Evolutionary conservation across 2,797 vertebrate genomes (phyloP), one percentile per base, ranked within the genome.

Genomic region (Pseudomugil gertrudae): DNA sequence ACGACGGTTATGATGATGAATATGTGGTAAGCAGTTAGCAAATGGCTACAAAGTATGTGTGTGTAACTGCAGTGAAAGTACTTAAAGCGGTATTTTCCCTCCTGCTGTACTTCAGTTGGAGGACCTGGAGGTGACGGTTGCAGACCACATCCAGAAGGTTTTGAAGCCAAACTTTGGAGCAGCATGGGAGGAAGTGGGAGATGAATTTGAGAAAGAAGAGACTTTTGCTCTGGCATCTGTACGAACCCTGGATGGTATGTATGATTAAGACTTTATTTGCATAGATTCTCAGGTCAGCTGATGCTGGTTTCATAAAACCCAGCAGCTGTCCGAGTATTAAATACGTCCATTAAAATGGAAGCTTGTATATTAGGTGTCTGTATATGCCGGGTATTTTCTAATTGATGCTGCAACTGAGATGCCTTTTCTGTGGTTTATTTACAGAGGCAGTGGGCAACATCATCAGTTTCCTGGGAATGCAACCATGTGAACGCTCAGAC

Each of bases 111-210:
- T 61, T 6, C 71, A 99, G 98, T 55, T 99, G 72, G 97, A 99
- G 90, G 98, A 99, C 40, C 87, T 99, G 57, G 98, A 99, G 80
- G 95, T 99, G 68, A 96, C 95, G 0, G 92, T 99, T 2, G 95
- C 96, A 0, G 97, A 99, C 73, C 98, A 99, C 77, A 96, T 99
- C 71, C 98, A 98, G 90, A 99, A 97, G 74, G 94, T 98, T 36
- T 79, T 98, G 21, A 98, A 98, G 67, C 95, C 98, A 1, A 98
- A 98, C 90, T 99, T 99, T 0, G 94, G 94, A 8, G 97, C 96
- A 4, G 98, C 97, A 0, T 99, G 98, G 98, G 97, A 99, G 8
- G 97, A 99, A 87, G 93, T 99, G 23, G 98, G 97, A 47, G 96
- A 96, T 0, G 92, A 95, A 19, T 96, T 95, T 84, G 97, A 99